Evolutionary conservation across 2,888 invertebrate species (phyloP).

Genomic region (Synanthedon tipuliformis): DNA sequence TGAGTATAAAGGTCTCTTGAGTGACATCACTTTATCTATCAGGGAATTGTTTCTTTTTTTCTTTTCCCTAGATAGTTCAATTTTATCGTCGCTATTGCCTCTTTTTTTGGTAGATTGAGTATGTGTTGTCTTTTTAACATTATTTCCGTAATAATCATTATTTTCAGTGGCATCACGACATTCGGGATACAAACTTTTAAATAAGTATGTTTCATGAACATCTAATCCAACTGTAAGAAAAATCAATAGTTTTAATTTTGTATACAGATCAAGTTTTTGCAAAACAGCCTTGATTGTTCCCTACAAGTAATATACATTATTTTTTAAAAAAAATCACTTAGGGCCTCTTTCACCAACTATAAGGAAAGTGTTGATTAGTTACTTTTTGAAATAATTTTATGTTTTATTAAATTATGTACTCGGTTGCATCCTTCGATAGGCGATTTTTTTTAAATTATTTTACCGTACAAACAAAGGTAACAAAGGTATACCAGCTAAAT

Average conservation of each 20-base stretch:
- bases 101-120: slow-evolving; percentile 33
- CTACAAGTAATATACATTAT: too few species aligned
- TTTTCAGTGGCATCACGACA: slow-evolving; percentile 3
- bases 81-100: slow-evolving; percentile 20
- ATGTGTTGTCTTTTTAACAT: slow-evolving; percentile 17
- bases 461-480: too few species aligned
- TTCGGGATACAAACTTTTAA: slow-evolving; percentile 26
- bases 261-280: background rate
- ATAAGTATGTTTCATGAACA: slow-evolving; percentile 38
- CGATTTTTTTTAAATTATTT: too few species aligned
- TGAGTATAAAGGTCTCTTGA: slow-evolving; percentile 33
- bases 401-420: too few species aligned
- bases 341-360: too few species aligned
- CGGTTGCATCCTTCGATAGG: too few species aligned
- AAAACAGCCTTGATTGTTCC: background rate
- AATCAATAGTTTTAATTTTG: background rate
- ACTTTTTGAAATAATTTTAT: too few species aligned
- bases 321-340: too few species aligned
- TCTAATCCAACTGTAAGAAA: slow-evolving; percentile 66
- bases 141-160: background rate
- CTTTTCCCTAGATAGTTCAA: slow-evolving; percentile 40
- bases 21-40: slow-evolving; percentile 32
- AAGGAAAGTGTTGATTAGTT: too few species aligned
- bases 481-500: too few species aligned
- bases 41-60: slow-evolving; percentile 39